Evolutionary conservation across 1,140 invertebrate species (phyloP), one percentile per base, ranked within the genome.

Genomic region (Rhynchophorus ferrugineus): DNA sequence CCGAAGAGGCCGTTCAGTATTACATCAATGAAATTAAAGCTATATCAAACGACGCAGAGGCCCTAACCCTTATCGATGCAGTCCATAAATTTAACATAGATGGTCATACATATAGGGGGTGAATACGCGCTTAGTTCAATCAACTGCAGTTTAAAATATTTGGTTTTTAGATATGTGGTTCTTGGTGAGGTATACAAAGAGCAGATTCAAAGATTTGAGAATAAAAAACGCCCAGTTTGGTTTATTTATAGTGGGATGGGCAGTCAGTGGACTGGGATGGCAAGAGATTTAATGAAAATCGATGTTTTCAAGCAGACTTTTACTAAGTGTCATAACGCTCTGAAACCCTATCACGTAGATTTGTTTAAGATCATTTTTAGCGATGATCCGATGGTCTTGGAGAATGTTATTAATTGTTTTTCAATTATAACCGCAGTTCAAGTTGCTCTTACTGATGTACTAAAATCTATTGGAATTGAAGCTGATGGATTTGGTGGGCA

Each of bases 171-270:
- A 21, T 56, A 56, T 33, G 20, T 34, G 3, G 33, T 57, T 2
- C 20, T 57, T 18, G 50, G 55, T 11, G 45, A 52, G 22, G 16
- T 41, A 39, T 39, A 22, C 6, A 29, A 16, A 29, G 50, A 5
- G 38, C 50, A 60, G 50, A 29, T 56, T 3, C 21, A 29, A 8
- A 44, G 71, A 8, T 55, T 42, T 20, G 53, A 65, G 11, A 68
- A 65, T 29, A 78, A 81, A 34, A 79, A 77, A 55, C 78, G 87
- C 19, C 91, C 90, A 2, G 70, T 97, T n/a, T 97, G 91, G 89
- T 95, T 82, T 69, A 76, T 97, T 21, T 97, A 93, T 72, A 87
- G 91, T 38, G 94, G 94, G 19, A 95, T 97, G 91, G 95, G 94
- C 2, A 83, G 84, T 35, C 94, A 98, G 71, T 98, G 93, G 92